Evolutionary conservation across 2,113 vertebrate species (phyloP), one percentile per base, ranked within the genome.

Genomic region (Maccullochella peelii): DNA sequence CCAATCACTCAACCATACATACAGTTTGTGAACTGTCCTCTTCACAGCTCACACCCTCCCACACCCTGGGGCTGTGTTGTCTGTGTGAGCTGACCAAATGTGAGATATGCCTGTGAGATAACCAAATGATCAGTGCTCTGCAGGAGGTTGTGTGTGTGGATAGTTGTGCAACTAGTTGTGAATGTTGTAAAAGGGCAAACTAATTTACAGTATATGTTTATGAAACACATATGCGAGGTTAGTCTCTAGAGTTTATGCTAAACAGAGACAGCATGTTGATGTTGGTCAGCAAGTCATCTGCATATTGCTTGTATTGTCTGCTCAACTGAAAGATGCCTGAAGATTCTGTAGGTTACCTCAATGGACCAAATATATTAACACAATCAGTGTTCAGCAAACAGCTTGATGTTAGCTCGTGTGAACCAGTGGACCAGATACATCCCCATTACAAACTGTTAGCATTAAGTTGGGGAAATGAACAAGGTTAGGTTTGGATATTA

Each of bases 21-120:
- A 71, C 58, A 73, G 2, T 52, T 3, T 18, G 73, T 58, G 57
- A 71, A 57, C 61, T 38, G 75, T 38, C 20, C 33, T 33, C 33
- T 33, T 33, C 33, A 33, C 33, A 33, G 33, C 6, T 20, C 15
- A n/a, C 36, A 47, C 20, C 21, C 27, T 36, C 1, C 18, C 14
- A 4, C 33, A 33, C 33, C 44, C 44, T 5, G 47, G 27, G 38
- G 50, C 75, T 67, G 20, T 72, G n/a, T 47, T 72, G 57, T 23
- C 42, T 76, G 47, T 38, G 38, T 25, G 49, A 57, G 40, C 59
- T 8, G 50, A 78, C 52, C 59, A 78, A 38, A 83, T 38, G 58
- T 36, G 25, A 71, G 57, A 55, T 47, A 54, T 21, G 16, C 33
- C 21, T 42, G 36, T 10, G n/a, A 82, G 72, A 69, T 73, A 67